These are phyloP conservation scores for Gryllus bimaculatus DNA, from an alignment of 1,140 invertebrate species.

Conservation along the genomic window DNA sequence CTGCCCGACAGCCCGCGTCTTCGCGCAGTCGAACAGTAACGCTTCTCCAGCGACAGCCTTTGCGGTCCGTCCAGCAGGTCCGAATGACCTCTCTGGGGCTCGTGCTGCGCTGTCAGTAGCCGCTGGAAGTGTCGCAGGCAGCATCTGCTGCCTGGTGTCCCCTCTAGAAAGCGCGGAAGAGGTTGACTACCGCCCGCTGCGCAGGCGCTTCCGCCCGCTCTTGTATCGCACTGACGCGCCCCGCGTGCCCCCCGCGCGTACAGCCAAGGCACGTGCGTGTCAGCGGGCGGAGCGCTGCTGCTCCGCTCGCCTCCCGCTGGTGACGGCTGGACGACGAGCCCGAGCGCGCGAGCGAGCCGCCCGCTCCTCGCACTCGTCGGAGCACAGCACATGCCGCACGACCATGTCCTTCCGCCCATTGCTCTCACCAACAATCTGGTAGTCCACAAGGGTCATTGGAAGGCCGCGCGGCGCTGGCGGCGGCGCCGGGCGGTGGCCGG, in stretches of 20 bases:
- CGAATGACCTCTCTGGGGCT: conserved; percentile 57
- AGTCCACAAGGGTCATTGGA: too few relatives aligned
- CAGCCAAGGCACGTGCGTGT: not conserved
- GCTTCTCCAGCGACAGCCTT: conserved; percentile 56
- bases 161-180: conserved; percentile 34
- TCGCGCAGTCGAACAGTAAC: conserved; percentile 62
- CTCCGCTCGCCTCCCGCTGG: too few relatives aligned
- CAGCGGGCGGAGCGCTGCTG: too few relatives aligned
- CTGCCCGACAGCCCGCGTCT: conserved; percentile 57
- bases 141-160: conserved; percentile 34
- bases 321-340: too few relatives aligned
- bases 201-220: not conserved
- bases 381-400: too few relatives aligned
- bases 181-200: not conserved
- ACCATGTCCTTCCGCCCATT: too few relatives aligned
- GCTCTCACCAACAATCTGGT: too few relatives aligned
- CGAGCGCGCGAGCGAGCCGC: too few relatives aligned
- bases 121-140: conserved; percentile 52
- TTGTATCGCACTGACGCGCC: not conserved
- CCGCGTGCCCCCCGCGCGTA: too few relatives aligned
- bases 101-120: conserved; percentile 53
- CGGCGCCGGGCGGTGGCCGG: too few relatives aligned
- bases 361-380: too few relatives aligned
- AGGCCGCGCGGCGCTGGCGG: too few relatives aligned
- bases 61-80: conserved; percentile 59